Percentiles rank a stretch among this genome's conserved stretches.
Conservation (phyloP, 2,888 invertebrate species). For the Ashinkailepas kermadecensis region DNA sequence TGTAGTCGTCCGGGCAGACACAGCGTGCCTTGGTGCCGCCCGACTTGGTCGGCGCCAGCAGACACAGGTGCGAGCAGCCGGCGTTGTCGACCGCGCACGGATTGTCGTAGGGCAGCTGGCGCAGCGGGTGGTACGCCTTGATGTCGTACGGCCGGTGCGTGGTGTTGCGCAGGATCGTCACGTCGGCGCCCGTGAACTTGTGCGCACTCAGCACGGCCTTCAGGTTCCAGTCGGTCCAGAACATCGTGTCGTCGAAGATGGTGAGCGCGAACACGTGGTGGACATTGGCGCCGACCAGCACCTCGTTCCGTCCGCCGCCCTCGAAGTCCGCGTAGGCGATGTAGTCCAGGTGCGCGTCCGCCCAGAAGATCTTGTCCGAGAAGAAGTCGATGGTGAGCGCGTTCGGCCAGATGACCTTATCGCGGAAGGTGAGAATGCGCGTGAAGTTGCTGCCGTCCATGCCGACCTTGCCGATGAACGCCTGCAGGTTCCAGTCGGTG, state of each 20-base stretch:
- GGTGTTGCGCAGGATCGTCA: slow-evolving; percentile 70
- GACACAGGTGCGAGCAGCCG: slow-evolving; percentile 90
- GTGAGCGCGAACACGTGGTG: slow-evolving; percentile 94
- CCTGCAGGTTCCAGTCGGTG: slow-evolving; percentile 91
- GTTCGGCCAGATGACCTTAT: slow-evolving; percentile 97
- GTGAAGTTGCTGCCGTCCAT: slow-evolving; percentile 93
- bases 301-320: slow-evolving; percentile 75
- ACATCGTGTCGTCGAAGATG: slow-evolving; percentile 84
- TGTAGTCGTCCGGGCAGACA: slow-evolving; percentile 92
- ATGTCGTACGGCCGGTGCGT: slow-evolving; percentile 93
- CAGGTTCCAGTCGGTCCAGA: slow-evolving; percentile 98
- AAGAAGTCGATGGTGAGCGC: slow-evolving; percentile 94
- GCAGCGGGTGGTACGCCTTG: slow-evolving; percentile 70
- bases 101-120: slow-evolving; percentile 75
- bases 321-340: slow-evolving; percentile 91
- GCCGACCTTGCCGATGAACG: slow-evolving; percentile 92
- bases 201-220: slow-evolving; percentile 85
- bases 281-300: slow-evolving; percentile 65
- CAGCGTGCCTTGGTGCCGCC: slow-evolving; percentile 73
- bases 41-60: slow-evolving; percentile 73
- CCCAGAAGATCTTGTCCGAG: slow-evolving; percentile 91
- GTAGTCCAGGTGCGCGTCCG: slow-evolving; percentile 96
- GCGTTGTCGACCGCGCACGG: slow-evolving; percentile 90
- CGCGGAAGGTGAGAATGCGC: slow-evolving; percentile 72
- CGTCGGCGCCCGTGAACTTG: slow-evolving; percentile 69